Evolutionary conservation across 2,888 invertebrate species (phyloP).

Genomic region (Lobophora halterata): DNA sequence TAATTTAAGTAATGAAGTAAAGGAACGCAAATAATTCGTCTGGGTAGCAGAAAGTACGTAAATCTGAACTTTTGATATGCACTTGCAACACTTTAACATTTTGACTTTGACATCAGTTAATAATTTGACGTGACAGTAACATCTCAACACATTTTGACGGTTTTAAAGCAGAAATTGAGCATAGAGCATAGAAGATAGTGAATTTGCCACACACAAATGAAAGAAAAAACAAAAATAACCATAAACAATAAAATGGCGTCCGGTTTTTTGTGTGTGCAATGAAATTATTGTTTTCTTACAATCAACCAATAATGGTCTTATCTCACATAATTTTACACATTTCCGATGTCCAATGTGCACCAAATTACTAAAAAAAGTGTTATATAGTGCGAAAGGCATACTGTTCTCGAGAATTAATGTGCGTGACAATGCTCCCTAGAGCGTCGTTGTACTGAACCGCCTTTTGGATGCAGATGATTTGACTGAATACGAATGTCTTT

Average conservation of each 20-base stretch:
- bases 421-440: slow-evolving; percentile 65
- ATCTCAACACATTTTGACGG: too few species aligned
- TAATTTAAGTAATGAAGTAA: too few species aligned
- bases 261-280: slow-evolving; percentile 79
- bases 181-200: too few species aligned
- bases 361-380: slow-evolving; percentile 39
- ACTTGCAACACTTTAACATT: too few species aligned
- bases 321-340: slow-evolving; percentile 33
- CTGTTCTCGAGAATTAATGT: slow-evolving; percentile 49
- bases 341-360: slow-evolving; percentile 33
- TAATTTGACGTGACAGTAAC: too few species aligned
- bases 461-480: slow-evolving; percentile 63
- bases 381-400: slow-evolving; percentile 33
- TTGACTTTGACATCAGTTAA: too few species aligned
- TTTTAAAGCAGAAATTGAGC: too few species aligned
- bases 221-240: slow-evolving; percentile 48
- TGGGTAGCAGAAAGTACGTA: too few species aligned
- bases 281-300: slow-evolving; percentile 72
- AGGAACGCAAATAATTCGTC: too few species aligned
- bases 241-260: slow-evolving; percentile 81
- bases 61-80: too few species aligned
- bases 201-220: slow-evolving; percentile 22
- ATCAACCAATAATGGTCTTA: slow-evolving; percentile 43
- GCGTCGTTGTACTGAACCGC: slow-evolving; percentile 75
- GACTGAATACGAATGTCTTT: slow-evolving; percentile 50